Base-by-base conservation (phyloP, 2,113 vertebrate species). In the Thryonomys swinderianus region DNA sequence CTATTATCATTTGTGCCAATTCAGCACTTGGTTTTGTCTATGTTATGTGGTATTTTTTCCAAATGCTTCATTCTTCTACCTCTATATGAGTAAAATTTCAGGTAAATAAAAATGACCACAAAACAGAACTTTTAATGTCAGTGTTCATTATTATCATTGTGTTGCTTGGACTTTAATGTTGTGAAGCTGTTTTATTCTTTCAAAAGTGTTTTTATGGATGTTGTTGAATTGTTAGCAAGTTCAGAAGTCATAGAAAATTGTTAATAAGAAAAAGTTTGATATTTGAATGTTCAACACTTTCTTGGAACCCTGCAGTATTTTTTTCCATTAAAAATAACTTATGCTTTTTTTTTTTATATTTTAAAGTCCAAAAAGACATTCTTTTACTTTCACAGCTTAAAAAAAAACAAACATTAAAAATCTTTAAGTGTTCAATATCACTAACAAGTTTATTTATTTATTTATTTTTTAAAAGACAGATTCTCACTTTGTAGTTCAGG, bases 151-250 rank as follows among this genome's bases (percentile, higher is more conserved):
- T 62, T 84, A 37, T 62, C 57, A 13, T 79, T 55, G 21, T 82
- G 13, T 76, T 18, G 23, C 83, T 90, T 85, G 23, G n/a, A 82
- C 17, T 83, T 59, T 93, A 59, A 21, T 90, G 62, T 17, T 93
- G 14, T 74, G 32, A 80, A n/a, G 3, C 32, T 80, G 4, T 76
- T 82, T 61, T 64, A 23, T 34, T 48, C 84, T n/a, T 27, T 32
- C 59, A 21, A 51, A n/a, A 21, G 7, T 37, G 62, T 69, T 91
- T 90, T 95, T 81, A 87, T 73, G 76, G 42, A 53, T 37, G 51
- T 93, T 42, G 59, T 73, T 93, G 45, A 80, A 59, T 55, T 64
- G 57, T 55, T 66, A 80, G 61, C 12, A 83, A 87, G 83, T 83
- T 20, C 34, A 81, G 34, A 57, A 2, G 27, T 55, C 23, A 57